phyloP scores from a whole-genome alignment of 2,888 invertebrate species.

The Philopedon plagiatum region DNA sequence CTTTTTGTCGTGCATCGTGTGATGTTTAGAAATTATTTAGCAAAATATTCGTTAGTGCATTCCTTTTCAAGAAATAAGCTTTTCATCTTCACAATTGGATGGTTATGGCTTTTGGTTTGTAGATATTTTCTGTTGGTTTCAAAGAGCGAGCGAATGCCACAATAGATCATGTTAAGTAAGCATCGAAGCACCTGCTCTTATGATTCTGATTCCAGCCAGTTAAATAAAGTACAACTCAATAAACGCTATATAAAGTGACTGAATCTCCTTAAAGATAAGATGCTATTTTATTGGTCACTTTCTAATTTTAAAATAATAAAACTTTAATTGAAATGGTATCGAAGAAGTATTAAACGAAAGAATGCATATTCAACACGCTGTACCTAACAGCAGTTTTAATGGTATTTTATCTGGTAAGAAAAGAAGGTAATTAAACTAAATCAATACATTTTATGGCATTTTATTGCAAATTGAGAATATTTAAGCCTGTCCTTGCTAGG shows the following conservation, averaged over 20 bases:
- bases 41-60: too few relatives aligned
- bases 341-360: background rate
- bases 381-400: background rate
- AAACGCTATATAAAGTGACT: background rate
- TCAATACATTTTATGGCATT: background rate
- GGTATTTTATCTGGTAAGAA: background rate
- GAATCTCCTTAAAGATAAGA: background rate
- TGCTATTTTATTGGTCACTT: background rate
- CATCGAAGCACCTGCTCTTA: too few relatives aligned
- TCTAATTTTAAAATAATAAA: background rate
- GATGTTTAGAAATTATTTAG: too few relatives aligned
- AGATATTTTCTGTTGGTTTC: too few relatives aligned
- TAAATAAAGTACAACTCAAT: background rate
- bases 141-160: too few relatives aligned
- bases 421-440: background rate
- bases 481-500: too few relatives aligned
- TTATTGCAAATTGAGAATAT: background rate
- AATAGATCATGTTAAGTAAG: too few relatives aligned
- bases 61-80: too few relatives aligned
- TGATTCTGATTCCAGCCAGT: background rate
- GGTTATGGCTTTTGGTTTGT: too few relatives aligned
- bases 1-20: too few relatives aligned
- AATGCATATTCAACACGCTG: background rate
- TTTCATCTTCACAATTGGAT: too few relatives aligned
- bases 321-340: background rate